Evolutionary conservation across 2,113 vertebrate genomes (phyloP).

Genomic region (Indri indri): DNA sequence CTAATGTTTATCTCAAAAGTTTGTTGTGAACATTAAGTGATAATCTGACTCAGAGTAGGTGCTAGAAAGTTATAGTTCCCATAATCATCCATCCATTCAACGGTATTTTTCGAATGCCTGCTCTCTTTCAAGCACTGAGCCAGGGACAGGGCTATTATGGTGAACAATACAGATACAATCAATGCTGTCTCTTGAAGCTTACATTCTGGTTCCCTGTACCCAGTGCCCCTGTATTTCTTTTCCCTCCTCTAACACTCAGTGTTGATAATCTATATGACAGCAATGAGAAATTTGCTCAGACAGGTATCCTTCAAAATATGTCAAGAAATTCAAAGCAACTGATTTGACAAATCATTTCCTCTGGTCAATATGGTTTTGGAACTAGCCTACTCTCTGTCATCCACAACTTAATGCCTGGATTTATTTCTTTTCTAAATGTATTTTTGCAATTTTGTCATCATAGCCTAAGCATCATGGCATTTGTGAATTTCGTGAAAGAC

Average conservation of each 20-base stretch:
- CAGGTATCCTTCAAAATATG: neutral
- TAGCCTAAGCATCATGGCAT: neutral
- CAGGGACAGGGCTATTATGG: rapidly evolving
- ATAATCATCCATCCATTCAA: no score
- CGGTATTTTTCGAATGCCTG: neutral
- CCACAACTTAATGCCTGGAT: neutral
- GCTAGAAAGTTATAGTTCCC: neutral
- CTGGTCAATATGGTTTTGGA: neutral
- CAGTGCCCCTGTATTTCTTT: neutral
- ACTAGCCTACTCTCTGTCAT: neutral
- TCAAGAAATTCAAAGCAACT: neutral
- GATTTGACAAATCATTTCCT: neutral
- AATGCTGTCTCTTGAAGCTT: neutral
- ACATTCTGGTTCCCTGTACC: neutral
- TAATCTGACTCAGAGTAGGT: neutral
- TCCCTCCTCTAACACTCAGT: neutral
- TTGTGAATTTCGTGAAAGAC: neutral
- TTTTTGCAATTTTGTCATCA: neutral
- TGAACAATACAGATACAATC: neutral
- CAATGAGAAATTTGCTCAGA: neutral
- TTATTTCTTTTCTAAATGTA: neutral
- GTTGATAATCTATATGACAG: neutral
- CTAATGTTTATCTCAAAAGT: neutral
- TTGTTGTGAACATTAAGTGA: neutral
- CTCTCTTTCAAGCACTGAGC: neutral